Evolutionary conservation across 2,113 vertebrate species (phyloP), one percentile per base, ranked within the genome.

Genomic region (Psittacus erithacus): DNA sequence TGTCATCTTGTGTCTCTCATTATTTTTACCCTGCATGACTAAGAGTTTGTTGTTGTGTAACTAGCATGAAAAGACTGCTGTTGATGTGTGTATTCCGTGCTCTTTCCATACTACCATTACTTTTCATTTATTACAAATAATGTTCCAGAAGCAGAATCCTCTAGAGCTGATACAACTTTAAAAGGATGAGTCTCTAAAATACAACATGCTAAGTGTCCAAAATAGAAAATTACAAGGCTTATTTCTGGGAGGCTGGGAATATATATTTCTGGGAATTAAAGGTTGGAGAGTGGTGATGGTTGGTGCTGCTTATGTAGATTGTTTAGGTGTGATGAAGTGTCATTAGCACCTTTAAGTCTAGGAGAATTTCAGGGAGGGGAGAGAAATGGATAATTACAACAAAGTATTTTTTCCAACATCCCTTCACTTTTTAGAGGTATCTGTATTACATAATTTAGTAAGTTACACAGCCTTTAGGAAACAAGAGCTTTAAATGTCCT

Each of bases 21-120:
- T 78, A 87, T 92, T 92, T 93, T 95, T 87, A 91, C 69, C 46
- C 52, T 92, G 44, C 39, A 87, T 94, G 78, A 88, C 83, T 86
- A 95, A 90, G 86, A 69, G 39, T 83, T 35, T 93, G 39, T 87
- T 93, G 74, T 86, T 94, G 95, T 95, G 68, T 96, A 95, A 97
- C 93, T 93, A 59, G 33, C 20, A 35, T 78, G 90, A 73, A 71
- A 88, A 90, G 94, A 50, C 6, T 81, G 57, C 33, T 57, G 14
- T 44, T 68, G 87, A 39, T 90, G 14, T 83, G 38, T 86, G 6
- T 82, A 28, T 87, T 91, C 13, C 19, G n/a, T 74, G 29, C 15
- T 70, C 43, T 67, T 76, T 60, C 27, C 28, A 31, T 57, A 20
- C 17, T 55, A 6, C 75, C 59, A 77, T 91, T 55, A 44, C 43